Evolutionary conservation across 1,140 invertebrate genomes (phyloP).

Genomic region (Drosophila ficusphila): DNA sequence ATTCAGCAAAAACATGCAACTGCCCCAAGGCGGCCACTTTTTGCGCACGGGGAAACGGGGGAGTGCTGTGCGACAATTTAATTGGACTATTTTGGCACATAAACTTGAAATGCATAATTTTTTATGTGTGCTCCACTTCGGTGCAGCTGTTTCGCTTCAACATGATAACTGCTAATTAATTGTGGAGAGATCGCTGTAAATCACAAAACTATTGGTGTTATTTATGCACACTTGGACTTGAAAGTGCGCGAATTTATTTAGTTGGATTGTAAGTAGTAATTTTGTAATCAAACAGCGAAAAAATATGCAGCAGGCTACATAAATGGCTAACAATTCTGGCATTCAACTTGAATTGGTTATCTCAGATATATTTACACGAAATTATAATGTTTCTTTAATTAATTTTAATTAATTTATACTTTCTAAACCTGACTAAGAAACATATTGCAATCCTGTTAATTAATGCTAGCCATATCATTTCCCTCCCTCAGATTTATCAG

Average conservation of each 20-base stretch:
- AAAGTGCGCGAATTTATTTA: slow-evolving; percentile 4
- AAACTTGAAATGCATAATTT: slow-evolving; percentile 75
- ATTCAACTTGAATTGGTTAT: no score
- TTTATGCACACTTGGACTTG: not conserved
- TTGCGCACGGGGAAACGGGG: not conserved
- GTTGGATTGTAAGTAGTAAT: no score
- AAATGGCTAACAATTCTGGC: no score
- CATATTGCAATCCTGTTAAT: no score
- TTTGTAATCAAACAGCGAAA: no score
- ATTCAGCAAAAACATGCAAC: slow-evolving; percentile 82
- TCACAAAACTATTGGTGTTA: not conserved
- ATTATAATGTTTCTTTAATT: no score
- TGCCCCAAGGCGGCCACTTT: slow-evolving; percentile 18
- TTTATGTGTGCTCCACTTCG: slow-evolving; percentile 21
- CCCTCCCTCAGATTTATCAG: not conserved
- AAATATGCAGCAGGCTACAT: no score
- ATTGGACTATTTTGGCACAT: slow-evolving; percentile 71
- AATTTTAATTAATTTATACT: no score
- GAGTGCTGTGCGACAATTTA: slow-evolving; percentile 62
- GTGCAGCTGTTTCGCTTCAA: slow-evolving; percentile 17
- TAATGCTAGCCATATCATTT: not conserved
- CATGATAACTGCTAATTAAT: slow-evolving; percentile 44
- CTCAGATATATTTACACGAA: no score
- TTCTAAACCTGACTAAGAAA: no score
- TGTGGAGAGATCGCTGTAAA: slow-evolving; percentile 12